Evolutionary conservation across 2,888 invertebrate species (phyloP), one percentile per base, ranked within the genome.

Genomic region (Oxyteleia sp.): DNA sequence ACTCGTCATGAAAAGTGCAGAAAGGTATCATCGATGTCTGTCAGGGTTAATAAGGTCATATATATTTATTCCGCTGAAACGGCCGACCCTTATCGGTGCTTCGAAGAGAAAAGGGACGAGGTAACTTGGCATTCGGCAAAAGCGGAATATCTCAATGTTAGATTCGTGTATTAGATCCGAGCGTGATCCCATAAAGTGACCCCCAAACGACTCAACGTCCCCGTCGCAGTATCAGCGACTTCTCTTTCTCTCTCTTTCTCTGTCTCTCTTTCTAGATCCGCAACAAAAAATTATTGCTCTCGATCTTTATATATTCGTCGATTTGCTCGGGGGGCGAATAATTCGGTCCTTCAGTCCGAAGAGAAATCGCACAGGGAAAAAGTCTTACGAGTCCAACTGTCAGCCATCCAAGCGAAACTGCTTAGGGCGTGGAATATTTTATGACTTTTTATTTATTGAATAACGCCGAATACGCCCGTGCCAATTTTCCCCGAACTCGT

Each of bases 141-240:
- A 84, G 85, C 81, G 85, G 84, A 85, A 86, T 86, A 82, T 78
- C 83, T 80, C 82, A 87, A 76, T 74, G 84, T 82, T 85, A 84
- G 90, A 90, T 90, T 87, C 89, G 90, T 89, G 88, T 82, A 83
- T 87, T 86, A 87, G 92, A 90, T 91, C 91, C 87, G 86, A 88
- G 90, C 87, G 90, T 90, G 92, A 91, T 87, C 89, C 90, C 91
- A 92, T 92, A 91, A 92, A 92, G 89, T 92, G 90, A 91, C 92
- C 92, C 87, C 85, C 87, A 86, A 85, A 85, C 78, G 84, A 84
- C 66, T 81, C 86, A 45, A 43, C 78, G 83, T 86, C 86, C 84
- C 86, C 84, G 85, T 83, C 75, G 87, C 81, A 83, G 87, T 86
- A 84, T 83, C 83, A 82, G 83, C 76, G 79, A 82, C 66, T 86